Percentiles rank a stretch among this genome's conserved stretches.
Evolutionary conservation across 1,140 invertebrate genomes (phyloP).

Genomic region (Bombus turneri): DNA sequence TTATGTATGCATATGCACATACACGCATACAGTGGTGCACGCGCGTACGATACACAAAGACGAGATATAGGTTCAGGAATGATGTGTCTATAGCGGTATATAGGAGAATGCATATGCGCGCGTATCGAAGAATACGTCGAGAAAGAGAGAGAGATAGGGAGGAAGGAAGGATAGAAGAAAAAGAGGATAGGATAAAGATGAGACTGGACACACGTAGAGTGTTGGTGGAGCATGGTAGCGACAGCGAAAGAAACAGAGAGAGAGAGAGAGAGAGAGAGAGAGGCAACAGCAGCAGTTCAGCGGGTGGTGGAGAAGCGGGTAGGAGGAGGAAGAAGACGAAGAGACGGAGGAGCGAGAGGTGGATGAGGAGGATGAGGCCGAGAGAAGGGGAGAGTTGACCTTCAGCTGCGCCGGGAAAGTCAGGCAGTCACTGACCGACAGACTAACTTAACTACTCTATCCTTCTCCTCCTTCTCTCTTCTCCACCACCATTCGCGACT

Average conservation of each 20-base stretch:
- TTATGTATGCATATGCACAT: background rate
- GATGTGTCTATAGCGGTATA: constrained; percentile 38
- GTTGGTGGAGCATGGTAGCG: constrained; percentile 32
- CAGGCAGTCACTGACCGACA: constrained; percentile 83
- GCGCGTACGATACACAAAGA: background rate
- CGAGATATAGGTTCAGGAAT: constrained; percentile 28
- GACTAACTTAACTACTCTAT: constrained; percentile 83
- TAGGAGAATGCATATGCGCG: constrained; percentile 4
- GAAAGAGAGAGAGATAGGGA: background rate
- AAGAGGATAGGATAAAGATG: constrained; percentile 54
- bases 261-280: background rate
- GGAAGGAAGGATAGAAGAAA: constrained; percentile 32
- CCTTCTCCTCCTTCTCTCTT: constrained; percentile 77
- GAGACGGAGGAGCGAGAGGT: constrained; percentile 47
- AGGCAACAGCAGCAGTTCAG: constrained; percentile 35
- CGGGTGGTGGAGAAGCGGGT: constrained; percentile 52
- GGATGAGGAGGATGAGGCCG: constrained; percentile 67
- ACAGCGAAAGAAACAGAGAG: constrained; percentile 33
- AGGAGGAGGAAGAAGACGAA: constrained; percentile 50
- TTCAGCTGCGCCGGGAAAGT: constrained; percentile 82
- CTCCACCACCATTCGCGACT: constrained; percentile 74
- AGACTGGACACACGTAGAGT: constrained; percentile 56
- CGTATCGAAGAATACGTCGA: constrained; percentile 16
- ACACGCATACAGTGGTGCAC: no score
- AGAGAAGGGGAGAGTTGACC: constrained; percentile 81